phyloP scores from a whole-genome alignment of 2,888 invertebrate genomes.

The Branchipolynoe longqiensis region DNA sequence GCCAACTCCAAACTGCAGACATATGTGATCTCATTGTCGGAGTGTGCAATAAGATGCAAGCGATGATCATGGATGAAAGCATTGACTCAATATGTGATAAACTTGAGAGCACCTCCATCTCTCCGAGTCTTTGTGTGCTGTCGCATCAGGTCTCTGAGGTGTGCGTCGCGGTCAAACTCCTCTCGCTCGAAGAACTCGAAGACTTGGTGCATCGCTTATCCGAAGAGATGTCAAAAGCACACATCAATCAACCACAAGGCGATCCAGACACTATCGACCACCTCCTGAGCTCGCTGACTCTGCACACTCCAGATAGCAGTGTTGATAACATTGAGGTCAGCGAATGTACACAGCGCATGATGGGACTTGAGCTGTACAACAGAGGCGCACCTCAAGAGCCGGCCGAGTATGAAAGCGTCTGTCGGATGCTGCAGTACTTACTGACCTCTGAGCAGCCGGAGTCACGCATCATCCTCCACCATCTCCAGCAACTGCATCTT shows the following conservation, averaged over 20 bases:
- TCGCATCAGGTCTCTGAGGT: slow-evolving; percentile 26
- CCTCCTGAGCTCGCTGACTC: slow-evolving; percentile 16
- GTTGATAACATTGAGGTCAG: slow-evolving; percentile 15
- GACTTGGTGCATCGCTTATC: slow-evolving; percentile 33
- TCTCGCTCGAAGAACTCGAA: slow-evolving; percentile 36
- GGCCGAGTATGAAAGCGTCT: slow-evolving; percentile 18
- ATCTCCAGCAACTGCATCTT: slow-evolving; percentile 34
- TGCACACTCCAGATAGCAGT: not conserved
- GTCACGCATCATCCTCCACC: slow-evolving; percentile 12
- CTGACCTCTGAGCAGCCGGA: slow-evolving; percentile 27
- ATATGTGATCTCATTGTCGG: slow-evolving; percentile 42
- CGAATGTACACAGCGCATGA: slow-evolving; percentile 24
- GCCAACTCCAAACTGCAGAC: slow-evolving; percentile 48
- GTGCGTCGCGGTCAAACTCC: slow-evolving; percentile 42
- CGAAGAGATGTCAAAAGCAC: not conserved
- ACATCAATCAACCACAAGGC: not conserved
- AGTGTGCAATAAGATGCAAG: slow-evolving; percentile 43
- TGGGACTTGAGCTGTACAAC: slow-evolving; percentile 38
- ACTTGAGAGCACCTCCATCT: slow-evolving; percentile 39
- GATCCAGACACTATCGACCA: slow-evolving; percentile 35
- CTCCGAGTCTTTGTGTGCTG: not conserved
- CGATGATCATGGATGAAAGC: slow-evolving; percentile 30
- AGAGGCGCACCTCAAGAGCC: slow-evolving; percentile 16
- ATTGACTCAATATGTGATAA: slow-evolving; percentile 47
- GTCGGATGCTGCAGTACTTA: slow-evolving; percentile 35